Conservation (phyloP, 2,113 vertebrate genomes). For the Neolamprologus sp. region DNA sequence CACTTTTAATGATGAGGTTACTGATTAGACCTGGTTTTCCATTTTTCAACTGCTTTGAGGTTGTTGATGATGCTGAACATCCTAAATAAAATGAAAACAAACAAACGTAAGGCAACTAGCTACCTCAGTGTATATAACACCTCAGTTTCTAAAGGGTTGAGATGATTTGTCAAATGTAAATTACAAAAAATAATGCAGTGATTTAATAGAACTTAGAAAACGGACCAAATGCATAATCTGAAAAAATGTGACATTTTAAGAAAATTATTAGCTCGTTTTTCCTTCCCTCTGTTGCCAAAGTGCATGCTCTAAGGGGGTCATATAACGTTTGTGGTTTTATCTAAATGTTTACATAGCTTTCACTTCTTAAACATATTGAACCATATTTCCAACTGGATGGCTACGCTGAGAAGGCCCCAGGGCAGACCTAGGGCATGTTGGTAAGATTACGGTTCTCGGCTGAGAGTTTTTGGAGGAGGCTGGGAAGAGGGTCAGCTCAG, state of each 20-base stretch:
- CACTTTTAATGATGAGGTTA: neutral
- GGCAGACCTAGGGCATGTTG: neutral
- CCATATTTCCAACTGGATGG: neutral
- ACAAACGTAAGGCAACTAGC: neutral
- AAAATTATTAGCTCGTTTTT: neutral
- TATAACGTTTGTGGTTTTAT: neutral
- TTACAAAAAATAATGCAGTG: neutral
- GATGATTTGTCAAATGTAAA: neutral
- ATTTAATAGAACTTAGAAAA: neutral
- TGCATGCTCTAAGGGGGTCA: neutral
- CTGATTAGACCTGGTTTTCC: neutral
- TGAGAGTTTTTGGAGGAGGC: neutral
- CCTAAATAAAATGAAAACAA: neutral
- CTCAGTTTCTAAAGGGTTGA: neutral
- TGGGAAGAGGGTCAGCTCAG: neutral
- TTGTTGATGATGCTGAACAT: neutral
- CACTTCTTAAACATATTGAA: neutral
- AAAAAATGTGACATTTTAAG: neutral
- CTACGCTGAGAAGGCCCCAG: neutral
- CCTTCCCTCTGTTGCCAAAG: neutral
- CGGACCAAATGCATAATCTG: neutral
- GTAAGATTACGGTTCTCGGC: neutral
- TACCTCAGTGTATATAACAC: neutral
- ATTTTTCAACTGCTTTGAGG: neutral
- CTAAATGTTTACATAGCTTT: neutral